phyloP scores from a whole-genome alignment of 2,888 invertebrate genomes.

The Tipula lateralis region DNA sequence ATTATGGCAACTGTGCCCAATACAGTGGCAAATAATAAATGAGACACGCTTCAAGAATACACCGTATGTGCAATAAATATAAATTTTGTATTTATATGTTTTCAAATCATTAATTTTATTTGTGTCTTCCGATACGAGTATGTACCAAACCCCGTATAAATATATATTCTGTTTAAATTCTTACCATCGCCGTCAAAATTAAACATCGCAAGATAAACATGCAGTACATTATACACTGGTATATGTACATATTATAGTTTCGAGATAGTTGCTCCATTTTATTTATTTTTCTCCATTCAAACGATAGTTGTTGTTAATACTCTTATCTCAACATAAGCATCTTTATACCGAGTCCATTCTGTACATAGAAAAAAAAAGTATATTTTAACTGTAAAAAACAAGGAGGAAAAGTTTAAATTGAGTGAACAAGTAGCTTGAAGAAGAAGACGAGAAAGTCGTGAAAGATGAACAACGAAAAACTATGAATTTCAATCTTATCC shows the following conservation, averaged over 20 bases:
- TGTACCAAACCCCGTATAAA: neutral
- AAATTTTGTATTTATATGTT: neutral
- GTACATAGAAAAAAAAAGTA: neutral
- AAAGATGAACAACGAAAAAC: slow-evolving; percentile 5
- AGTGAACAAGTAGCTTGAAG: neutral
- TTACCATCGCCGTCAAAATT: neutral
- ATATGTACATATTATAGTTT: neutral
- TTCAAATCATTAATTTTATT: neutral
- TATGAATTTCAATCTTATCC: neutral
- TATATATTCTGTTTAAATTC: neutral
- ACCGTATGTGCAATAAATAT: neutral
- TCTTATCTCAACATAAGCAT: slow-evolving; percentile 2
- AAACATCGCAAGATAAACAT: neutral
- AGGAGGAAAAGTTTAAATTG: neutral
- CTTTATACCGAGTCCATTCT: neutral
- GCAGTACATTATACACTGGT: too few relatives aligned
- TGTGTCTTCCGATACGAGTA: neutral
- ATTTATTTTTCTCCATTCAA: neutral
- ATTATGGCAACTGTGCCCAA: neutral
- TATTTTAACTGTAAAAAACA: neutral
- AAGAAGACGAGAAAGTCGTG: neutral
- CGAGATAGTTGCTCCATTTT: neutral
- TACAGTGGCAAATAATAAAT: neutral
- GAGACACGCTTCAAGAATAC: neutral
- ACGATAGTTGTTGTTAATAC: neutral